Evolutionary conservation across 2,888 invertebrate genomes (phyloP), one percentile per base, ranked within the genome.

Genomic region (Callyntrura sp.): DNA sequence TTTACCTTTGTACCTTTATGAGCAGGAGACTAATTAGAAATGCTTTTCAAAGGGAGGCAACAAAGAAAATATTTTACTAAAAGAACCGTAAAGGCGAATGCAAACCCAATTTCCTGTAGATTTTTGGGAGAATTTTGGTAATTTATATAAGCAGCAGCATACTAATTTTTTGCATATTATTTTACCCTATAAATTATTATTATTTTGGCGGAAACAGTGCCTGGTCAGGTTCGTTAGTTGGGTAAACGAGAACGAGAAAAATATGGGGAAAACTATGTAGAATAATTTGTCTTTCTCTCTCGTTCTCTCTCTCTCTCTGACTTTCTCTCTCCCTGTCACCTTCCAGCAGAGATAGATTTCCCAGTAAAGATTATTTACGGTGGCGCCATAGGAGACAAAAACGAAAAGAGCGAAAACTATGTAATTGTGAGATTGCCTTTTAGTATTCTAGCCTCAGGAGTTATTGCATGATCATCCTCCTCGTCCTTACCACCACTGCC

Each of bases 391-490:
- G 73, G 48, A 73, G 48, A 20, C 9, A 60, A 20, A 60, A 60
- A 17, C n/a, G 17, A 35, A 6, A 35, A 35, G 35, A 17, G n/a
- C 3, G 8, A 43, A 43, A 8, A 73, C 23, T 48, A 48, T 48
- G 48, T 73, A 73, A 73, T 73, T 73, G 73, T 12, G 2, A 48
- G 48, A 20, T 73, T 17, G 45, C 73, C 45, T 45, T 48, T 73
- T 73, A 73, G 45, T 73, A 73, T 73, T 73, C 73, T 48, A 73
- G 73, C 68, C 35, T 48, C 45, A 48, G 73, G 73, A 73, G 48
- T 48, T 48, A 23, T 73, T 43, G 20, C 48, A 73, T 73, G 23
- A 48, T 48, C 45, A n/a, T 20, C 60, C 0, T 60, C 60, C 1
- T 1, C 60, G 17, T 60, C 17, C 17, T 60, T n/a, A 23, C 60